Percentiles rank a stretch among this genome's conserved stretches.
Evolutionary conservation across 2,113 vertebrate genomes (phyloP).

Genomic region (Platycercus adscitus): DNA sequence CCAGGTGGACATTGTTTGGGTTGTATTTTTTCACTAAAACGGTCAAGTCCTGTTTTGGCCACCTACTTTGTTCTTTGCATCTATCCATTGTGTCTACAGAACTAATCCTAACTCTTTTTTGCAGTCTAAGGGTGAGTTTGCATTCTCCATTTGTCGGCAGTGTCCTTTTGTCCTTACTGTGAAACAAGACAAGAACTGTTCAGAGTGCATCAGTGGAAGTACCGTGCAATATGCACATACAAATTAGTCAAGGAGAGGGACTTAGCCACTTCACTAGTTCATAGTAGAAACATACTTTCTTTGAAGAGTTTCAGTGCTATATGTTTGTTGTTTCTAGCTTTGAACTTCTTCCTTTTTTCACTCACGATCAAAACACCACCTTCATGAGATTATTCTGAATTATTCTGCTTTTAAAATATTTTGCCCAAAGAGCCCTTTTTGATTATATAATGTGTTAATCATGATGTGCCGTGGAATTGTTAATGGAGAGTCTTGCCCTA

Average conservation of each 20-base stretch:
- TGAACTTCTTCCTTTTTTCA: not conserved
- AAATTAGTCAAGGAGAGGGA: not conserved
- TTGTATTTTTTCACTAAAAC: not conserved
- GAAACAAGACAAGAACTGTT: not conserved
- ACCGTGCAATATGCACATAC: accelerated
- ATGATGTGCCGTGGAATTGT: not conserved
- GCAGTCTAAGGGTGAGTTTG: not conserved
- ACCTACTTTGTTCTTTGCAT: not conserved
- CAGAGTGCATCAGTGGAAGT: not conserved
- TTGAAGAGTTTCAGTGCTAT: not conserved
- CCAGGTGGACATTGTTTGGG: not conserved
- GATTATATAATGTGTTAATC: not conserved
- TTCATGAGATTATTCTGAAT: not conserved
- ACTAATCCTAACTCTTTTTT: not conserved
- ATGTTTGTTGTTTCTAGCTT: not conserved
- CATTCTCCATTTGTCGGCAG: not conserved
- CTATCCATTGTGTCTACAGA: not conserved
- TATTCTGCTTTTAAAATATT: not conserved
- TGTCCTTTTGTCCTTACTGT: not conserved
- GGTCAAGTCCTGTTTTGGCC: not conserved
- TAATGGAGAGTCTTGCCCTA: not conserved
- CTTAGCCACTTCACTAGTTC: not conserved
- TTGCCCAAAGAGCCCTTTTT: not conserved
- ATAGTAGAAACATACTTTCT: not conserved
- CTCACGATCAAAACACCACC: not conserved